phyloP scores from a whole-genome alignment of 2,888 invertebrate species.

The Proisotoma minuta region DNA sequence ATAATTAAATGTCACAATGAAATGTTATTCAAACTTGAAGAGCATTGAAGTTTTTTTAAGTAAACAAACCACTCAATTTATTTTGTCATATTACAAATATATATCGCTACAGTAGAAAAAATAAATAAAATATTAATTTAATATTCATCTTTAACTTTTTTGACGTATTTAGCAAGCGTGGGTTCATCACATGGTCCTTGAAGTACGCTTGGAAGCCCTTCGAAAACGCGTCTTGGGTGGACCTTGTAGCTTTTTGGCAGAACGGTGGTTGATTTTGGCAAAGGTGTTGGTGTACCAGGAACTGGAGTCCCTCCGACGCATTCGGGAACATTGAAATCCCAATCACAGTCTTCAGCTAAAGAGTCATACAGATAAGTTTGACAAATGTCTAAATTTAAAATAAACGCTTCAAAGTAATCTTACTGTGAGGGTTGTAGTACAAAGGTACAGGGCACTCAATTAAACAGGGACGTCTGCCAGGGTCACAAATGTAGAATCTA shows the following conservation, averaged over 20 bases:
- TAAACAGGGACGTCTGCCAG: constrained; percentile 19
- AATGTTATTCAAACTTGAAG: too few species aligned
- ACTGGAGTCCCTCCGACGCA: not conserved
- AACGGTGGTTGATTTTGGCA: not conserved
- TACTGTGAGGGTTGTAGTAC: constrained; percentile 22
- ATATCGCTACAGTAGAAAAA: too few species aligned
- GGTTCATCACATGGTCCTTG: not conserved
- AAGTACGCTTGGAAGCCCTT: not conserved
- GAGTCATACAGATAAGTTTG: not conserved
- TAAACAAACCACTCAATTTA: too few species aligned
- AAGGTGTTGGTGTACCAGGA: not conserved
- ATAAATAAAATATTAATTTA: too few species aligned
- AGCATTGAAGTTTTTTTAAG: too few species aligned
- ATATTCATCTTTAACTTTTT: not conserved
- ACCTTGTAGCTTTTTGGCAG: not conserved
- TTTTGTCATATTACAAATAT: too few species aligned
- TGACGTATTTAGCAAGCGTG: not conserved
- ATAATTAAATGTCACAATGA: too few species aligned
- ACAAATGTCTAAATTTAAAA: not conserved
- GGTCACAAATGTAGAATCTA: constrained; percentile 24
- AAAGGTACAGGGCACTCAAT: constrained; percentile 11
- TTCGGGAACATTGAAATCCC: not conserved
- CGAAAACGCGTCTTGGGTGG: not conserved
- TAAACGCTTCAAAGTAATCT: not conserved
- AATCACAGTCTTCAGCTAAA: not conserved